A percentile compares a stretch with the other conserved stretches of the same genome.
These are phyloP conservation scores for Scleropages formosus DNA, from an alignment of 2,797 vertebrate species.

Conservation along the genomic window DNA sequence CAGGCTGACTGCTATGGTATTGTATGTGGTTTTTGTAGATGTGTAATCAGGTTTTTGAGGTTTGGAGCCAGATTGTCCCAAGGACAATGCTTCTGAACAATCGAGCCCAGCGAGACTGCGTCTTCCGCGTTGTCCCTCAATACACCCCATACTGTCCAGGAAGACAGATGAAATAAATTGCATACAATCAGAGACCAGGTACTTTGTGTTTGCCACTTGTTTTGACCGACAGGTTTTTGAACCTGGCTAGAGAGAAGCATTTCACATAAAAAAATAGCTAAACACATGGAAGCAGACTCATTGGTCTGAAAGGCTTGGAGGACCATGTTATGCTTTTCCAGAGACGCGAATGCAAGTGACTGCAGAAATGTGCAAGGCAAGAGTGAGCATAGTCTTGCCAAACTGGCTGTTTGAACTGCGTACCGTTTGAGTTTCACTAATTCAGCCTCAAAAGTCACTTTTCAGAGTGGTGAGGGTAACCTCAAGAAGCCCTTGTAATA, in stretches of 20 bases:
- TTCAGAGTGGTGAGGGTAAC: background rate
- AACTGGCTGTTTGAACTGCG: background rate
- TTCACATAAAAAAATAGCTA: slow-evolving; percentile 24
- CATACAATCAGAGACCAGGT: slow-evolving; percentile 50
- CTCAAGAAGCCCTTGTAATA: background rate
- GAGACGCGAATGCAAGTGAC: background rate
- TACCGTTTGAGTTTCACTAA: background rate
- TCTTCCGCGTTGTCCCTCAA: slow-evolving; percentile 25
- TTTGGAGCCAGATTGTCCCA: slow-evolving; percentile 64
- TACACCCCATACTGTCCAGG: slow-evolving; percentile 40
- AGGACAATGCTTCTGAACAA: slow-evolving; percentile 62
- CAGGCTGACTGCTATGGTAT: slow-evolving; percentile 48
- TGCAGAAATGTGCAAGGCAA: background rate
- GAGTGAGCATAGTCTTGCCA: no score
- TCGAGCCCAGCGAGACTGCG: slow-evolving; percentile 47
- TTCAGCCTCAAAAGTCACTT: background rate
- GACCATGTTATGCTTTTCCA: background rate
- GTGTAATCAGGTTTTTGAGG: slow-evolving; percentile 67
- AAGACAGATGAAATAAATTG: slow-evolving; percentile 46
- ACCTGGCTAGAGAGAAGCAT: slow-evolving; percentile 46
- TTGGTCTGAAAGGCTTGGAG: background rate
- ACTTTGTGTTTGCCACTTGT: slow-evolving; percentile 40
- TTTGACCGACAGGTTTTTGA: slow-evolving; percentile 38
- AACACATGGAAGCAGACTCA: background rate
- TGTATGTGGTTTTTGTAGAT: slow-evolving; percentile 65